phyloP scores from a whole-genome alignment of 2,113 vertebrate species.

The Clinocottus analis region DNA sequence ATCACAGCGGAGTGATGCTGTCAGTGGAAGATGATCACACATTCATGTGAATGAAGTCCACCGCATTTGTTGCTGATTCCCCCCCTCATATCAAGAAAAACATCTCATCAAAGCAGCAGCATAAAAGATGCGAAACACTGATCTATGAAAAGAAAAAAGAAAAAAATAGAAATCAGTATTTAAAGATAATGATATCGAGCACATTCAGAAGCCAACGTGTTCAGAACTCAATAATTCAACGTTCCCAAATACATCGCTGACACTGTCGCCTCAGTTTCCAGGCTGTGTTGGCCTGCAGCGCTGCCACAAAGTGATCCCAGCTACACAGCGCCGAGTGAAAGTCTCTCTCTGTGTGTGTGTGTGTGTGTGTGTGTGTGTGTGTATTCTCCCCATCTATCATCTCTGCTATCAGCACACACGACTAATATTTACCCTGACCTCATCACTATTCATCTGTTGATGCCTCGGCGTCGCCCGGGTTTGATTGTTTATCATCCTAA shows the following conservation, averaged over 20 bases:
- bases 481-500: constrained; percentile 68
- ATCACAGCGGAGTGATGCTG: constrained; percentile 4
- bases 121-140: neutral
- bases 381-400: constrained; percentile 47
- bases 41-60: constrained; percentile 25
- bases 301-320: constrained; percentile 56
- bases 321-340: constrained; percentile 34
- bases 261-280: constrained; percentile 45
- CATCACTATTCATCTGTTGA: constrained; percentile 76
- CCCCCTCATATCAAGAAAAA: neutral
- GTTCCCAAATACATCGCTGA: constrained; percentile 46
- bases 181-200: constrained; percentile 7
- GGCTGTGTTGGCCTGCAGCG: constrained; percentile 42
- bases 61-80: neutral
- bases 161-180: neutral
- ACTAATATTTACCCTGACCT: constrained; percentile 73
- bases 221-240: constrained; percentile 9
- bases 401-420: constrained; percentile 46
- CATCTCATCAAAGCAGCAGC: neutral
- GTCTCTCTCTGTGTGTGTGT: constrained; percentile 32
- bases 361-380: constrained; percentile 22
- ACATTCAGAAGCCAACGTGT: neutral
- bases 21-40: constrained; percentile 27
- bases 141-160: neutral
- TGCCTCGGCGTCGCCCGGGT: constrained; percentile 32